Evolutionary conservation across 2,888 invertebrate genomes (phyloP).

Genomic region (Norana najaformis): DNA sequence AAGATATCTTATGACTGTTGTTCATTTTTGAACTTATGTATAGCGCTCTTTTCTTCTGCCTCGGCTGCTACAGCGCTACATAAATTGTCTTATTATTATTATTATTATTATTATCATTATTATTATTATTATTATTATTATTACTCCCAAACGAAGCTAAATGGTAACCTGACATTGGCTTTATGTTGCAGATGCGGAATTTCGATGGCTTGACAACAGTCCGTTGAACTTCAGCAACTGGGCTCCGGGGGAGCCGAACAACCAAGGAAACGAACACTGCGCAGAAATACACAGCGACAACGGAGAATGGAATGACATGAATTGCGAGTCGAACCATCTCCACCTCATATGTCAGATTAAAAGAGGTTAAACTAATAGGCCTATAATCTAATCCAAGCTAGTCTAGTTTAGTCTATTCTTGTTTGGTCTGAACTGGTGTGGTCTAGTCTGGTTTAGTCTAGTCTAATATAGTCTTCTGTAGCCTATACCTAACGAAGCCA

Average conservation of each 20-base stretch:
- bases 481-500: not conserved
- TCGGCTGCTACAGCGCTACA: too few relatives aligned
- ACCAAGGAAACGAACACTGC: slow-evolving; percentile 26
- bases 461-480: too few relatives aligned
- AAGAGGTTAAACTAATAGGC: not conserved
- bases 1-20: too few relatives aligned
- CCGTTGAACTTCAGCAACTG: slow-evolving; percentile 24
- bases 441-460: too few relatives aligned
- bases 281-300: not conserved
- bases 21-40: too few relatives aligned
- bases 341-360: not conserved
- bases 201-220: slow-evolving; percentile 27
- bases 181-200: not conserved
- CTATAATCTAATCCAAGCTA: not conserved
- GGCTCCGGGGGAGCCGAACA: slow-evolving; percentile 35
- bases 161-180: not conserved
- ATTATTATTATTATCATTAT: too few relatives aligned
- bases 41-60: too few relatives aligned
- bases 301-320: slow-evolving; percentile 30
- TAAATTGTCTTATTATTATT: too few relatives aligned
- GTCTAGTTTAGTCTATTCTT: too few relatives aligned
- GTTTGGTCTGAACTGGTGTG: too few relatives aligned
- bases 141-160: not conserved
- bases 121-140: too few relatives aligned
- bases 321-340: not conserved